Base-by-base conservation (phyloP, 2,888 invertebrate species). In the Philaethria dido region DNA sequence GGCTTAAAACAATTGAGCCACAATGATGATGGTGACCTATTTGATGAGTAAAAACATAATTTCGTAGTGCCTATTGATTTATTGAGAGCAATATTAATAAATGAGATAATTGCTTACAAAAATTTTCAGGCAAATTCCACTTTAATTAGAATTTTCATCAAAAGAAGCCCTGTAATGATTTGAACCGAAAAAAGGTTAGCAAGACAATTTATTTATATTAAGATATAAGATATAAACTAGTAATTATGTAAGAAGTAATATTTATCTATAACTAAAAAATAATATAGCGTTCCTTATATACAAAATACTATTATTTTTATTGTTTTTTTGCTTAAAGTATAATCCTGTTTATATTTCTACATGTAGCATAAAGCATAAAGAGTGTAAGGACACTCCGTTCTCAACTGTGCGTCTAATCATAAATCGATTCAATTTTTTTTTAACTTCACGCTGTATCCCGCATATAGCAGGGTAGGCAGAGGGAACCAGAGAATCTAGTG, bases 121-220 rank as follows among this genome's bases (percentile, higher is more conserved):
- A 14, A 11, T 14, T 14, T 6, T n/a, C 14, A 48, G 48, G 48
- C 14, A 44, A n/a, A 16, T 16, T 44, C 16, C 1, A 25, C 48
- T 48, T 48, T 14, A 48, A 48, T 48, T 22, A 6, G 14, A 48
- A 48, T 48, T 48, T 48, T 22, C 44, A 3, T 44, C 44, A 16
- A 44, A 44, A 44, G 44, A 44, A 44, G 16, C 16, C 16, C 8
- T 11, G 3, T 22, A 13, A 22, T 14, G 22, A 20, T 48, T 22
- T 9, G 5, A 14, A 4, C 14, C 8, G 6, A 48, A 22, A 48
- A 25, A 13, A 5, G 6, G 5, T 14, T 14, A 1, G 22, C 14
- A 22, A 14, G 22, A 22, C 14, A 2, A n/a, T n/a, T n/a, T n/a
- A n/a, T n/a, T 48, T 14, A 6, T 14, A 47, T 22, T 14, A 5